phyloP scores from a whole-genome alignment of 2,888 invertebrate species.

The Callosobruchus maculatus region DNA sequence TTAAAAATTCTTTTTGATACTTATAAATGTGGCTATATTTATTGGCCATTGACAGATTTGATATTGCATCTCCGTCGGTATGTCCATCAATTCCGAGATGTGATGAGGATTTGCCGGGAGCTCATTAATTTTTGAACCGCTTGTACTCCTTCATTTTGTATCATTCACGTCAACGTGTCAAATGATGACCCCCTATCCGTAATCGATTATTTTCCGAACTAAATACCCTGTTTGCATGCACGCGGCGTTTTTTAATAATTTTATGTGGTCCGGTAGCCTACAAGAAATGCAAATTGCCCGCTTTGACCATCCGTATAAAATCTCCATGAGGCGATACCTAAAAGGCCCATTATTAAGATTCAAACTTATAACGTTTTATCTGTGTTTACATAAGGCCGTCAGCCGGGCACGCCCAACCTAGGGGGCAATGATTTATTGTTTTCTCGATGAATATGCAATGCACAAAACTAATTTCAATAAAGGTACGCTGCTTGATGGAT shows the following conservation, averaged over 20 bases:
- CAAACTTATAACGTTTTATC: conserved; percentile 25
- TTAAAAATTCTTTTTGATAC: too few relatives aligned
- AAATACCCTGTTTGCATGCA: neutral
- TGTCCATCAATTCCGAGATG: too few relatives aligned
- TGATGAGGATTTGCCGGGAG: too few relatives aligned
- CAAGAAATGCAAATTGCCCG: neutral
- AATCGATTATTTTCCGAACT: neutral
- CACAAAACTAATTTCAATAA: conserved; percentile 47
- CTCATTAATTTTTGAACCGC: too few relatives aligned
- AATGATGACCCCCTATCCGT: neutral
- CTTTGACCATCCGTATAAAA: too few relatives aligned
- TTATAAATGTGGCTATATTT: too few relatives aligned
- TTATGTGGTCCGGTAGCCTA: neutral
- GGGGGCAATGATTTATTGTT: conserved; percentile 42
- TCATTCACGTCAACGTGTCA: too few relatives aligned
- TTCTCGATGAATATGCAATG: conserved; percentile 47
- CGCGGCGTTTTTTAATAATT: neutral
- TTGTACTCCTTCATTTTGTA: too few relatives aligned
- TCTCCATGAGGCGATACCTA: conserved; percentile 9
- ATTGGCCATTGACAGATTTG: too few relatives aligned
- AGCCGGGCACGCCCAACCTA: conserved; percentile 27
- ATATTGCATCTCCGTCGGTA: too few relatives aligned
- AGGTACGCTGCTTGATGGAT: conserved; percentile 41
- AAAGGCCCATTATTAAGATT: conserved; percentile 42
- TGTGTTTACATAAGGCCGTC: conserved; percentile 37